Base-by-base conservation (phyloP, 2,888 invertebrate genomes). In the Ormyrus rosae region DNA sequence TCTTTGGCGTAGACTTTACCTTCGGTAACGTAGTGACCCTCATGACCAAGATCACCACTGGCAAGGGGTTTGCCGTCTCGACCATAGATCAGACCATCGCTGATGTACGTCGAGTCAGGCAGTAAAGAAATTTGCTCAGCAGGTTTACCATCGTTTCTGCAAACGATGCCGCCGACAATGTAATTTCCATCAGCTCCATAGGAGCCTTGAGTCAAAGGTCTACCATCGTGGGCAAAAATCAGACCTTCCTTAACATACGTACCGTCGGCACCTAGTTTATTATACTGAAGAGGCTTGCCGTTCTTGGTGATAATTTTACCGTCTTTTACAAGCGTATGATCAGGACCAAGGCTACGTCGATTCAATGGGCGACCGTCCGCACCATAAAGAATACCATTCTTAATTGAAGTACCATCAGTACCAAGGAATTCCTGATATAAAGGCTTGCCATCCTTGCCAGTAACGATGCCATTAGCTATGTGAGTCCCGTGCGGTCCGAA, bases 141-240 rank as follows among this genome's bases (percentile, higher is more conserved):
- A 2, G 89, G 88, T 75, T 88, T 90, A 10, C 90, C 90, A 56
- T 87, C 88, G 50, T 86, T 85, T 60, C 86, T 87, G 80, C 88
- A 89, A n/a, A 90, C 88, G 4, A 88, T 74, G 58, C 90, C 90
- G 7, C 86, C 89, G 3, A 90, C 88, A n/a, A 90, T 87, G 81
- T 88, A 88, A 79, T 87, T 87, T 5, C 87, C 88, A 50, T 89
- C 88, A 6, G 86, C 86, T n/a, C 87, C 87, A 53, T 87, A 88
- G 0, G 87, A 87, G 5, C 89, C 90, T 73, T 89, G 88, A 2
- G 77, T 89, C 50, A 90, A 63, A 6, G 90, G 90, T 79, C 87
- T 89, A 3, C 86, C 86, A 73, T 85, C 86, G 10, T 85, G 84
- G 4, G 86, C 82, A 61, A 89, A 89, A 55, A 90, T 83, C 1